Conservation (phyloP, 2,888 invertebrate species). For the Eristalis arbustorum region DNA sequence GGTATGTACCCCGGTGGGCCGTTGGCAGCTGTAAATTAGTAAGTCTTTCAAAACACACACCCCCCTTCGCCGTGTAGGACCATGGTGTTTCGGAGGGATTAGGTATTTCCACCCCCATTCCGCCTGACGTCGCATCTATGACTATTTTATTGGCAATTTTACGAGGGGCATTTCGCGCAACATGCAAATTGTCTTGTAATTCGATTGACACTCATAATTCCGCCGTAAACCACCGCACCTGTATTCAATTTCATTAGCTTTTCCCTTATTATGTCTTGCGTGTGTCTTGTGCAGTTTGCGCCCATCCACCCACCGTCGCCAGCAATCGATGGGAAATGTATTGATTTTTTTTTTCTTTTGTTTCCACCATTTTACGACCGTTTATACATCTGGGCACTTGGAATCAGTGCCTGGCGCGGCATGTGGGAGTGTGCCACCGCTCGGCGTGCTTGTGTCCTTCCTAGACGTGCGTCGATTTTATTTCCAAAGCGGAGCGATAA, state of each 20-base stretch:
- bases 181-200: conserved; percentile 25
- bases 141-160: not conserved
- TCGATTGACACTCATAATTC: conserved; percentile 43
- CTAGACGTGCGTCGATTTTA: not conserved
- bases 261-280: not conserved
- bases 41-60: not conserved
- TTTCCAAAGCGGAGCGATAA: not conserved
- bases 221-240: conserved; percentile 12
- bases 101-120: too few relatives aligned
- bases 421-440: not conserved
- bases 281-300: not conserved
- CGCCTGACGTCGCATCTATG: not conserved
- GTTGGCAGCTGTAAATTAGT: not conserved
- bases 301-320: not conserved
- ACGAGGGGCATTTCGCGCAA: not conserved
- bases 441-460: not conserved
- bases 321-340: not conserved
- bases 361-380: not conserved
- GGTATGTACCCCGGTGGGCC: not conserved
- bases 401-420: conserved; percentile 11
- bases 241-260: conserved; percentile 27
- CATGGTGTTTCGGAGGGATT: too few relatives aligned
- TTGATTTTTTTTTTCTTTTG: conserved; percentile 25
- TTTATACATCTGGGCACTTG: conserved; percentile 28
- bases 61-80: not conserved